Evolutionary conservation across 2,888 invertebrate species (phyloP).

Genomic region (Andrena bicolor): DNA sequence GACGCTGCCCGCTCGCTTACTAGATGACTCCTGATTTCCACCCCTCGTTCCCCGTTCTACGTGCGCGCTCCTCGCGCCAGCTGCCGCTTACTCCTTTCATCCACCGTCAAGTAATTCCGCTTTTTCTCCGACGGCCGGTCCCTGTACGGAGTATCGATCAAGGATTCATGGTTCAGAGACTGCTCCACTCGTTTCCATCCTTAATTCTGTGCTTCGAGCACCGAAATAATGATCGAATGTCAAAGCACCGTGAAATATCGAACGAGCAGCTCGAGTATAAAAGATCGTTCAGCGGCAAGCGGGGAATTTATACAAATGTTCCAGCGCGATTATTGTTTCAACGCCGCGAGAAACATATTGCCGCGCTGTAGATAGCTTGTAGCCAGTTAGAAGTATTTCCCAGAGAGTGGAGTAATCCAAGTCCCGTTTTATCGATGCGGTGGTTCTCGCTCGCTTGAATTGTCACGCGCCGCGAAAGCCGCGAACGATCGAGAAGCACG

Average conservation of each 20-base stretch:
- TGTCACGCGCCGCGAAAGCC: background rate
- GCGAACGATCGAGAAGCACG: background rate
- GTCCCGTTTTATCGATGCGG: background rate
- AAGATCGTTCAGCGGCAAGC: too few species aligned
- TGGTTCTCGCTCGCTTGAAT: background rate
- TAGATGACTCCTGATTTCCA: constrained; percentile 46
- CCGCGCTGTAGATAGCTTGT: too few species aligned
- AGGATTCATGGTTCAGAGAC: too few species aligned
- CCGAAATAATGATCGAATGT: too few species aligned
- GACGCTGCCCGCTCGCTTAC: constrained; percentile 22
- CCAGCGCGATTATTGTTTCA: too few species aligned
- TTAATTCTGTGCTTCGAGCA: too few species aligned
- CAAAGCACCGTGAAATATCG: too few species aligned
- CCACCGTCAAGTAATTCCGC: background rate
- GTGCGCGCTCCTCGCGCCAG: constrained; percentile 15
- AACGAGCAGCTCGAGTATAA: too few species aligned
- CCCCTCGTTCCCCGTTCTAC: background rate
- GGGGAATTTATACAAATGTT: too few species aligned
- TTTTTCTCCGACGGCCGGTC: background rate
- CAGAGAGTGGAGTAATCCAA: background rate
- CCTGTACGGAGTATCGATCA: too few species aligned
- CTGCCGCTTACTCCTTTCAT: background rate
- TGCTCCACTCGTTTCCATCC: too few species aligned
- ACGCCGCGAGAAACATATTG: too few species aligned
- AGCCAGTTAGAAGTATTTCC: background rate